Evolutionary conservation across 2,888 invertebrate genomes (phyloP).

Genomic region (Lacanobia oleracea): DNA sequence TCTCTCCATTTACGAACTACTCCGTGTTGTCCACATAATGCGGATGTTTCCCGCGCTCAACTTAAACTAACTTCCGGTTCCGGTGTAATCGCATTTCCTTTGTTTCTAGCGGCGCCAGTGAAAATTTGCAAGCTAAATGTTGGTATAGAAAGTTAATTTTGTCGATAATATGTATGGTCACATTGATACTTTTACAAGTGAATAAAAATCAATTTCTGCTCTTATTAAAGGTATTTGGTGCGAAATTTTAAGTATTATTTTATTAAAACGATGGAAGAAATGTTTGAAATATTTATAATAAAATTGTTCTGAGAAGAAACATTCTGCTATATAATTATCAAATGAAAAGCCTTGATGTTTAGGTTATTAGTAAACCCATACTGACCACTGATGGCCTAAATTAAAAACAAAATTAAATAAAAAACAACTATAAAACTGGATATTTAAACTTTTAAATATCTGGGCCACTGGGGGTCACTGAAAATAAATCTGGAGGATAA

Average conservation of each 20-base stretch:
- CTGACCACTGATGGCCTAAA: too few species aligned
- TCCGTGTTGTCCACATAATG: constrained; percentile 68
- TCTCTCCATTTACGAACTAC: constrained; percentile 24
- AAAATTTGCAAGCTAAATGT: constrained; percentile 77
- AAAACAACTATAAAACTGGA: too few species aligned
- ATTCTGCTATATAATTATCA: too few species aligned
- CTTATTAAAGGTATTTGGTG: not conserved
- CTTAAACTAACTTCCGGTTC: constrained; percentile 86
- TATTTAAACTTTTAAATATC: too few species aligned
- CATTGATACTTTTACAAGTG: constrained; percentile 1
- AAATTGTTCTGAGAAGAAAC: too few species aligned
- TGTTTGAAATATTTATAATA: too few species aligned
- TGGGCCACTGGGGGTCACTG: too few species aligned
- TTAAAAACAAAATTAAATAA: too few species aligned
- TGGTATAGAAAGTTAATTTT: constrained; percentile 63
- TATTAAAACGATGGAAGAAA: too few species aligned
- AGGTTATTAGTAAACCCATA: too few species aligned
- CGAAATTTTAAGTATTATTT: not conserved
- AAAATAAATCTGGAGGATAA: too few species aligned
- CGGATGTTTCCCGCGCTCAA: constrained; percentile 77
- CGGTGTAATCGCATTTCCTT: constrained; percentile 86
- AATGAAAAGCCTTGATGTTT: too few species aligned
- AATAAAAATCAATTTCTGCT: not conserved
- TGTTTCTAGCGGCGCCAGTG: constrained; percentile 75
- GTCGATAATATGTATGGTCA: constrained; percentile 14